Base-by-base conservation (phyloP, 2,888 invertebrate genomes). In the Morpho deidamia region DNA sequence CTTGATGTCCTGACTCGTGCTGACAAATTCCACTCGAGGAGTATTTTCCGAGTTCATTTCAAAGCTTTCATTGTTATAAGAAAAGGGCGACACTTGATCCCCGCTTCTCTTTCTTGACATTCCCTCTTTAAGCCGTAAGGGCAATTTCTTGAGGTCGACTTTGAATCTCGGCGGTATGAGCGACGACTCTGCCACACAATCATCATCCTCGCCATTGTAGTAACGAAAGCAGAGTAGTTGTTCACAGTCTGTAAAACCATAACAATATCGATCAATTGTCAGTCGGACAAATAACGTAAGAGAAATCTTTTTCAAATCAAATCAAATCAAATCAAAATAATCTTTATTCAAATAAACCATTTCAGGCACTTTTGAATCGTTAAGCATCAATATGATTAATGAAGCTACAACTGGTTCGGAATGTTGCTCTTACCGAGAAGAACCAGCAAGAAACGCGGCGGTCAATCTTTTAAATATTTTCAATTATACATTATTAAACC, bases 161-260 rank as follows among this genome's bases (percentile, higher is more conserved):
- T 92, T 92, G 63, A 88, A 77, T 54, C 81, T 73, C 55, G 80
- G 63, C 42, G 89, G 86, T 34, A 89, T 69, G 39, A 83, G 66
- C 57, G 92, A 90, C 8, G 93, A 91, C 77, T 93, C 92, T 59
- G 93, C 93, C 62, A 92, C 87, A 72, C 92, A 93, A 67, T 93
- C 92, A 66, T 93, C 88, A 60, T 90, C 91, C 56, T 92, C 86
- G 63, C 92, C 92, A 80, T 92, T 92, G 83, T 93, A 93, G 81
- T 93, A 94, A 48, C 93, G 93, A 77, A 94, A 93, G 75, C 93
- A 93, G 63, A 93, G 86, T 62, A 93, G 85, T 75, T 93, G 93
- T 74, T 92, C 92, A 75, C 92, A 92, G 76, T 93, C 93, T 93
- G 90, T 59, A 92, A 92, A 44, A 9, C 10, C 10, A 40, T 39